Evolutionary conservation across 2,888 invertebrate genomes (phyloP), one percentile per base, ranked within the genome.

Genomic region (Venusia cambrica): DNA sequence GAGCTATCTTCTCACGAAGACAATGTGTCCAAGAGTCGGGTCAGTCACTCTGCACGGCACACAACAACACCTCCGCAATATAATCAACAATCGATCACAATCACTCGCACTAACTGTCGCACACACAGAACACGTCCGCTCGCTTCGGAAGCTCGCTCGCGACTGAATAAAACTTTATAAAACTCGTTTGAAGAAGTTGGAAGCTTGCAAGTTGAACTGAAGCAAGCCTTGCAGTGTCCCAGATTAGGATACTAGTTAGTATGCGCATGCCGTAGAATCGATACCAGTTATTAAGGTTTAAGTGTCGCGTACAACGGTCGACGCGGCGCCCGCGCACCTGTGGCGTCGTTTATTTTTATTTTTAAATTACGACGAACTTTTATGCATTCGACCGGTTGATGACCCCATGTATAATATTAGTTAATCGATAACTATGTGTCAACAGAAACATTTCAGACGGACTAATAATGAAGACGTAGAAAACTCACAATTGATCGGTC

Each of bases 261-360:
- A 24, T 8, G 12, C 5, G 3, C 4, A 5, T 10, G 3, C 6
- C 33, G 20, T 19, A 38, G 38, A 29, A n/a, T 9, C 0, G 1
- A 7, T 16, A 4, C 11, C 7, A 38, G 28, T 33, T 20, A 25
- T 29, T 29, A 20, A 0, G 26, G 14, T 10, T 5, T 5, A 1
- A 12, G 2, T 55, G 62, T 66, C 63, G 62, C 64, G 49, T 66
- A 72, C 78, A 78, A 77, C 75, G 73, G 69, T 65, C 62, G 67
- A 71, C 62, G 64, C 73, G 63, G 76, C 77, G 76, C 78, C 51
- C 57, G 75, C 78, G 77, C 81, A 79, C 83, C 81, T 83, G 84
- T 78, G 77, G 57, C 59, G 57, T 57, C 62, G 70, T 70, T 78
- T 75, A 59, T 67, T 68, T 68, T 66, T 63, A 59, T 57, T 63